Evolutionary conservation across 1,140 invertebrate genomes (phyloP).

Genomic region (Lepidurus arcticus): DNA sequence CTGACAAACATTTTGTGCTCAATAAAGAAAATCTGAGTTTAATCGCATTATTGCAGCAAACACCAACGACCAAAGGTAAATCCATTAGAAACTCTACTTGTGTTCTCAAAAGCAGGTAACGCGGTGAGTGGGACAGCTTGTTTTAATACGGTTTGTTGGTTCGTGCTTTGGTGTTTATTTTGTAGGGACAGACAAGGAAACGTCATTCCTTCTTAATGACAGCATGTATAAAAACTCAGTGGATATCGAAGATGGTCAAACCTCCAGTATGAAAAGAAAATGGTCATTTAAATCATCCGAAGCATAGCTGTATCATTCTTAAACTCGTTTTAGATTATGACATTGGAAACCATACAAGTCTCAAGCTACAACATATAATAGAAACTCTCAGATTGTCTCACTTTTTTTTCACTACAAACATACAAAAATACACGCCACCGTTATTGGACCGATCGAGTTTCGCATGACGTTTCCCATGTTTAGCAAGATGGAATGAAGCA

Average conservation of each 20-base stretch:
- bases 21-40: conserved; percentile 2
- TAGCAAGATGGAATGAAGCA: too few relatives aligned
- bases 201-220: not conserved
- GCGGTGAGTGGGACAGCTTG: not conserved
- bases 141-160: not conserved
- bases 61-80: not conserved
- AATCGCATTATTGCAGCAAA: not conserved
- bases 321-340: too few relatives aligned
- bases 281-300: not conserved
- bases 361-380: too few relatives aligned
- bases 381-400: too few relatives aligned
- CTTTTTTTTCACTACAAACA: too few relatives aligned
- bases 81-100: not conserved
- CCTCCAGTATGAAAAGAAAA: not conserved
- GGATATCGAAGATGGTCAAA: not conserved
- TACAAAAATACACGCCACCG: too few relatives aligned
- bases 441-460: too few relatives aligned
- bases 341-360: too few relatives aligned
- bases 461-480: too few relatives aligned
- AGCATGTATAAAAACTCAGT: not conserved
- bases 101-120: not conserved
- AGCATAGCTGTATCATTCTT: not conserved
- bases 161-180: not conserved
- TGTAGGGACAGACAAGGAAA: not conserved
- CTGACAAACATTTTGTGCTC: not conserved